Conservation (phyloP, 2,113 vertebrate genomes). For the Ceyx melanurus region DNA sequence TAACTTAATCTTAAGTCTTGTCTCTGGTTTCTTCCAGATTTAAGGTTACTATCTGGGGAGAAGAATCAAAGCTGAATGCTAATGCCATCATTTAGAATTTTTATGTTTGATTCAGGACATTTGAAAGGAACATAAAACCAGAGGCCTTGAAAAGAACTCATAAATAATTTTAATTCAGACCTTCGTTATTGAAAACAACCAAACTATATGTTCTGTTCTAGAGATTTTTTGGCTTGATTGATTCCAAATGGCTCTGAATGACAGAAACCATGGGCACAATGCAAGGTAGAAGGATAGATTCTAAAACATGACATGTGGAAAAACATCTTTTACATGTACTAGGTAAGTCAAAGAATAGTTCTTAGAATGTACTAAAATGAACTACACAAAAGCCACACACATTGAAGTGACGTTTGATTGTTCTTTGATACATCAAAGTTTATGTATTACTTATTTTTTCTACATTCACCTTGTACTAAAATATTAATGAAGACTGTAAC, state of each 20-base stretch:
- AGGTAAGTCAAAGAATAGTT: background rate
- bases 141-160: background rate
- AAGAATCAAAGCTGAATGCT: background rate
- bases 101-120: background rate
- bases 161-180: background rate
- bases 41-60: background rate
- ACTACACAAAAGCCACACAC: background rate
- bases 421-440: background rate
- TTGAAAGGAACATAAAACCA: background rate
- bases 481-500: background rate
- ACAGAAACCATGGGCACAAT: background rate
- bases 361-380: background rate
- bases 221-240: background rate
- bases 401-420: background rate
- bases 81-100: fast-evolving
- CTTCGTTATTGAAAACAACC: background rate
- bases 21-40: background rate
- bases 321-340: background rate
- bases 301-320: background rate
- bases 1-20: background rate
- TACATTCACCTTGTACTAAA: background rate
- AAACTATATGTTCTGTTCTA: background rate
- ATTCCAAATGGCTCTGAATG: background rate
- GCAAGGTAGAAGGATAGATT: background rate
- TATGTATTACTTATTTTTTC: background rate